Evolutionary conservation across 1,140 invertebrate species (phyloP), one percentile per base, ranked within the genome.

Genomic region (Ips typographus): DNA sequence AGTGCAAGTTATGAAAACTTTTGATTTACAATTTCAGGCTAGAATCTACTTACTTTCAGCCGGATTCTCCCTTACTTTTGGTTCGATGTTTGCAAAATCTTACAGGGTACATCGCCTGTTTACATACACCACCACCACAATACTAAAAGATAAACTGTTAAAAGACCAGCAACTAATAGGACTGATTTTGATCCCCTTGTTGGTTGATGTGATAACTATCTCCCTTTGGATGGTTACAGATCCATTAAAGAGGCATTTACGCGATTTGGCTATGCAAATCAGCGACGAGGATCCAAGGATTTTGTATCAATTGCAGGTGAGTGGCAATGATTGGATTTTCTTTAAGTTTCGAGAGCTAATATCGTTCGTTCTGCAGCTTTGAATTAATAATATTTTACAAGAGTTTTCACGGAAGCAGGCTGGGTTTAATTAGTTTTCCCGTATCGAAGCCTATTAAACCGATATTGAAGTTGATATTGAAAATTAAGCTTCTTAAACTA

Each of bases 81-180:
- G 93, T 38, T 93, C 92, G 4, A 94, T 94, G 90, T 94, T 94
- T 79, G 91, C 92, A 1, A 95, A 95, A 81, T 94, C 93, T 0
- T 94, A 94, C 78, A 82, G 93, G 62, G 92, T 95, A 43, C 92
- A 95, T 81, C 84, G 91, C 70, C 93, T 95, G 78, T 94, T 95
- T 79, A 91, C 88, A 4, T 83, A 74, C 39, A 77, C 77, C 4
- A 72, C 70, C 22, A 49, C 65, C 36, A 69, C 67, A n/a, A 38
- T 75, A 43, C 85, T 86, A 68, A 87, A 86, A 77, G 85, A 86
- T 47, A 87, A 91, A 83, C 83, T 95, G 53, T 83, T 95, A 6
- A 91, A 93, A 83, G 93, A 94, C 76, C 92, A 90, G 7, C 92
- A 92, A 75, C 82, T 94, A 6, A 94, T 94, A 73, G 88, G 87